phyloP scores from a whole-genome alignment of 2,113 vertebrate species.

The Delphinus delphis region DNA sequence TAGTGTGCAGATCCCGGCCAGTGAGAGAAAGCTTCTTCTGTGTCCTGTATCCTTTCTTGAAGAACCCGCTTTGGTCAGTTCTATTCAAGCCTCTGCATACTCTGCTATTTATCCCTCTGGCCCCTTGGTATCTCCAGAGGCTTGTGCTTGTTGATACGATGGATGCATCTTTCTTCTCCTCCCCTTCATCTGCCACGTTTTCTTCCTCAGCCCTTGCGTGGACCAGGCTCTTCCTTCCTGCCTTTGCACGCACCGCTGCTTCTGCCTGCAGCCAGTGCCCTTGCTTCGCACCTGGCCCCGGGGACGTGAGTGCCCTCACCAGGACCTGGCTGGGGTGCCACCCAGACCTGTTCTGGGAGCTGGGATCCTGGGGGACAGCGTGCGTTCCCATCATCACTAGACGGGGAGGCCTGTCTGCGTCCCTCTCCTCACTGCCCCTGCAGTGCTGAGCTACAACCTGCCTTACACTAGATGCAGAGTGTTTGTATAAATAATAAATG shows the following conservation, averaged over 20 bases:
- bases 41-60: background rate
- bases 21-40: background rate
- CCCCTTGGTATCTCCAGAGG: background rate
- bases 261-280: background rate
- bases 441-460: background rate
- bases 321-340: background rate
- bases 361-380: background rate
- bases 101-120: background rate
- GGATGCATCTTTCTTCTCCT: background rate
- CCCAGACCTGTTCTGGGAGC: background rate
- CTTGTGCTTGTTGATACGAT: background rate
- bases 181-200: too few species aligned
- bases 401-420: background rate
- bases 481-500: background rate
- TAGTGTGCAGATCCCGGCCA: background rate
- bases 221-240: rapidly evolving
- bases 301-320: rapidly evolving
- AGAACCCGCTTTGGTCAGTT: background rate
- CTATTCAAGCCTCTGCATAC: background rate
- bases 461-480: background rate
- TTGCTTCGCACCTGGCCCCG: background rate
- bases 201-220: background rate
- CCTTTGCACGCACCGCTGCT: background rate
- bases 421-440: background rate
- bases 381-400: rapidly evolving